Base-by-base conservation (phyloP, 2,888 invertebrate species). In the Tridacna crocea region DNA sequence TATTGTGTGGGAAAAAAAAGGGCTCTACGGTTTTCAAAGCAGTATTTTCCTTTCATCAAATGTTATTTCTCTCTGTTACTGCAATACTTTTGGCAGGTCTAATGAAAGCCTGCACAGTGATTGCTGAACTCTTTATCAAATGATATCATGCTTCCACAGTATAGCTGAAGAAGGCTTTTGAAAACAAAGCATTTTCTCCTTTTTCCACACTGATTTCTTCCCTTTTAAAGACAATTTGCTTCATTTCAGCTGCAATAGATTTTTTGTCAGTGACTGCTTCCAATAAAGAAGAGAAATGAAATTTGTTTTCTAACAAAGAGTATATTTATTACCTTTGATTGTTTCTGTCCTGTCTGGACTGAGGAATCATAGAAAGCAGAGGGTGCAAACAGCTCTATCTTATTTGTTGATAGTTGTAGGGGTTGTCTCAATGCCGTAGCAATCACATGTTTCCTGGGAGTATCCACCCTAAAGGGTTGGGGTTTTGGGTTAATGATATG, bases 341-440 rank as follows among this genome's bases (percentile, higher is more conserved):
- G 87, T 75, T 86, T 88, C 75, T 88, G 81, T 76, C 89, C 89
- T 22, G 88, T 77, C 60, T 88, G 87, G 51, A 88, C 65, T 11
- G 88, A 82, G 0, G 88, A 76, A 36, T 92, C 91, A 78, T 89
- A 88, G 87, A 91, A 91, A 27, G 84, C 88, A 11, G 90, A 87
- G 2, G 93, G 91, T 12, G 94, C 86, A 58, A 81, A 82, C 84
- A 94, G 93, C 81, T 94, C 91, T 47, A 94, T 87, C 75, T 87
- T 88, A 70, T 90, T 91, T 70, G 90, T 83, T 0, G 93, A 93
- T 17, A 94, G 84, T 79, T 92, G 91, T 27, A 94, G 88, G 8
- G 94, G 94, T 81, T 93, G 93, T 72, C 94, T 83, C 60, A 94
- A 87, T 0, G 93, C 94, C 10, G 94, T 94, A 73, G 94, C 94